Evolutionary conservation across 2,113 vertebrate genomes (phyloP), one percentile per base, ranked within the genome.

Genomic region (Mobula hypostoma): DNA sequence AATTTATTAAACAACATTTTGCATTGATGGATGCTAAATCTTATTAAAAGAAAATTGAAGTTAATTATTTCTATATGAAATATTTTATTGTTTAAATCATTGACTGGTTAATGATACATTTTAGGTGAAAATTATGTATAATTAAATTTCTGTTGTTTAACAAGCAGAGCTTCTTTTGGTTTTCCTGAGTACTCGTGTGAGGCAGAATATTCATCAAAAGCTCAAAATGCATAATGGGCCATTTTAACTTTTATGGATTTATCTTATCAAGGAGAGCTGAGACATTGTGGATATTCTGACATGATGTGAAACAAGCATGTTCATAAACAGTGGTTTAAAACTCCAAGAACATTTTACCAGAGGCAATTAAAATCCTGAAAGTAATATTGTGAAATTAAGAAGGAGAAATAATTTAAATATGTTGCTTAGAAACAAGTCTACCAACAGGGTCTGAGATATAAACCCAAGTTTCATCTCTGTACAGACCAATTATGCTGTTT

Each of bases 361-460:
- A 72, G 32, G 66, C 17, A 36, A 92, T 72, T 92, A 40, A 68
- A 72, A 32, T 72, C 90, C 63, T 72, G 32, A 40, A 21, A 48
- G 36, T n/a, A 19, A 72, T 48, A 92, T 48, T 40, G 90, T 19
- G 36, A 40, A 66, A 70, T 72, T 72, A 40, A 72, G 70, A 40
- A 36, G 32, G 68, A 12, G 32, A 92, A 72, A 66, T 24, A 19
- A 92, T 92, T 72, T 92, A 32, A 32, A 72, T 92, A n/a, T 24
- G 90, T 92, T 92, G 68, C 90, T 32, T 48, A 72, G 90, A 32
- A 92, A 92, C 90, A 72, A 92, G 90, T 32, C 72, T 4, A 58
- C 9, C 58, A 66, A n/a, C 29, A 90, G 61, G 12, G 29, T 70
- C 66, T 92, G 32, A 72, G 32, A 19, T 24, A 15, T 92, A 21